Conservation (phyloP, 2,113 vertebrate genomes). For the Oreochromis spilurus region DNA sequence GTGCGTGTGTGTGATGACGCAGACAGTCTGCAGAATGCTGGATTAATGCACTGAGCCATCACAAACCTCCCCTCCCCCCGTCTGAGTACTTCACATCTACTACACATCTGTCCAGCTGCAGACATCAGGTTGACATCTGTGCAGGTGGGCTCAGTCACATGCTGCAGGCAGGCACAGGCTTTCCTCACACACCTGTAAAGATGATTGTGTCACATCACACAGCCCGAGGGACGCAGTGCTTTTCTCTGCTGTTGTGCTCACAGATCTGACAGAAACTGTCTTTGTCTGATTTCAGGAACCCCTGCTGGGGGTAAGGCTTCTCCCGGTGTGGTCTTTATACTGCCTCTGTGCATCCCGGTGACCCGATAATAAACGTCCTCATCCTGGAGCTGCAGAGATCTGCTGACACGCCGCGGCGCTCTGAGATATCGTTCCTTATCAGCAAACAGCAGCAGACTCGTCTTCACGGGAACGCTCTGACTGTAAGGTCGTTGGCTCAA, state of each 20-base stretch:
- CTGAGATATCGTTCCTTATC: background rate
- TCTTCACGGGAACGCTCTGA: background rate
- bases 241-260: background rate
- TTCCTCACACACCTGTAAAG: background rate
- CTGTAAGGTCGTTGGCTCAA: background rate
- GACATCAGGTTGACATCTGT: background rate
- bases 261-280: background rate
- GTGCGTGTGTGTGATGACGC: background rate
- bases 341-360: background rate
- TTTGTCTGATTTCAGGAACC: background rate
- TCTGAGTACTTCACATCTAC: background rate
- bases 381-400: background rate
- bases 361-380: background rate
- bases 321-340: background rate
- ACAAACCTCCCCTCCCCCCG: background rate
- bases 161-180: background rate
- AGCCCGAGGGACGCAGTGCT: background rate
- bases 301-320: background rate
- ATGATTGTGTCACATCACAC: background rate
- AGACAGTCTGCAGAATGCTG: slow-evolving; percentile 29
- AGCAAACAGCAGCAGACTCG: background rate
- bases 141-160: background rate
- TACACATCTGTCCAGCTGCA: background rate
- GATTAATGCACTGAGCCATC: slow-evolving; percentile 36
- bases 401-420: background rate